Evolutionary conservation across 2,888 invertebrate genomes (phyloP).

Genomic region (Macrostomum cliftonense): DNA sequence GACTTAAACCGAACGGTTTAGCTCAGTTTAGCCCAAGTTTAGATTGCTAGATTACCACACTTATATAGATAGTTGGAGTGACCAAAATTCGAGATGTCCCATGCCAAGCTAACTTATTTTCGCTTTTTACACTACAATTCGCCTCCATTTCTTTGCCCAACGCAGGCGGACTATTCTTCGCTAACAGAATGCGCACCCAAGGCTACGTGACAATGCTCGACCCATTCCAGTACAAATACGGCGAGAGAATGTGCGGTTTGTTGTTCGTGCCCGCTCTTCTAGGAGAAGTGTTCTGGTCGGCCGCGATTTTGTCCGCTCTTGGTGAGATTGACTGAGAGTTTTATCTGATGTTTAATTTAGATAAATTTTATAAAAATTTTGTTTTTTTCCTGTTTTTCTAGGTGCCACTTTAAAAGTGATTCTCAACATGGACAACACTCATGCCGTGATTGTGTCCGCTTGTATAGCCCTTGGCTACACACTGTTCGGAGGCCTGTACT

Average conservation of each 20-base stretch:
- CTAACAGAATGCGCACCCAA: slow-evolving; percentile 20
- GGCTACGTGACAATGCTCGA: slow-evolving; percentile 28
- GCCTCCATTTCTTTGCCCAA: no score
- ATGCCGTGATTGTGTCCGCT: slow-evolving; percentile 74
- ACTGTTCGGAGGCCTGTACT: slow-evolving; percentile 85
- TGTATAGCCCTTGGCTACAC: slow-evolving; percentile 93
- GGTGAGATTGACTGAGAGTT: slow-evolving; percentile 14
- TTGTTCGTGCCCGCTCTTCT: slow-evolving; percentile 24
- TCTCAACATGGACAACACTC: slow-evolving; percentile 76
- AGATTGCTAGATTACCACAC: no score
- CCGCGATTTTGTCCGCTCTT: slow-evolving; percentile 25
- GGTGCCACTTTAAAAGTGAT: slow-evolving; percentile 89
- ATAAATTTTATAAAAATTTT: no score
- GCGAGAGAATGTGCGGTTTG: slow-evolving; percentile 21
- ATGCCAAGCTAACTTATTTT: no score
- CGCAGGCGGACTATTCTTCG: slow-evolving; percentile 22
- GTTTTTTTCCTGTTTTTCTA: slow-evolving; percentile 21
- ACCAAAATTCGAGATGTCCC: no score
- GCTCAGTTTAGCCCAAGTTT: no score
- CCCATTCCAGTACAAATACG: slow-evolving; percentile 24
- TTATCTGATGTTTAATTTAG: no score
- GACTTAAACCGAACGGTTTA: no score
- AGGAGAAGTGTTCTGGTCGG: slow-evolving; percentile 29
- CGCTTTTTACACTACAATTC: no score
- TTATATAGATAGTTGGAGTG: no score